Conservation (phyloP, 1,140 invertebrate species). For the Oscheius sp. region DNA sequence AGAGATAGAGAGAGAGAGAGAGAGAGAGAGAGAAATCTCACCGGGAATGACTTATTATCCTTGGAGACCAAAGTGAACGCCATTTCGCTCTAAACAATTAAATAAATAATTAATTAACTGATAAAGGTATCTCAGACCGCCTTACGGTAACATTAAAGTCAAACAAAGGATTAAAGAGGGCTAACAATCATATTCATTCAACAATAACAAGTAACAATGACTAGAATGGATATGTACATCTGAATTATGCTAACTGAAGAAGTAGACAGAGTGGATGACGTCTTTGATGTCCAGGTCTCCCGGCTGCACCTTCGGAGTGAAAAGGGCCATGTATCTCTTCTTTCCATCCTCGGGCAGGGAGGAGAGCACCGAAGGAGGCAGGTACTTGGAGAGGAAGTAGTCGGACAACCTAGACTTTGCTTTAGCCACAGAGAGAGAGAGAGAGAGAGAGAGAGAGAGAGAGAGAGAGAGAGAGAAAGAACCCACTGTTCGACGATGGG, state of each 20-base stretch:
- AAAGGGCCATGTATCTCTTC: constrained; percentile 28
- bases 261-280: constrained; percentile 52
- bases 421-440: background rate
- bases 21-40: background rate
- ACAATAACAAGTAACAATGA: background rate
- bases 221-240: background rate
- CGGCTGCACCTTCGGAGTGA: constrained; percentile 42
- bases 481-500: constrained; percentile 79
- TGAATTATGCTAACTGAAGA: constrained; percentile 45
- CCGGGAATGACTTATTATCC: background rate
- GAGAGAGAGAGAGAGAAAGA: constrained; percentile 17
- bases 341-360: constrained; percentile 18
- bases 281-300: constrained; percentile 52
- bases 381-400: constrained; percentile 41
- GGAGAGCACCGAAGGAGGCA: constrained; percentile 24
- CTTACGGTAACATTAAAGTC: background rate
- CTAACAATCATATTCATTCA: background rate
- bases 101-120: background rate
- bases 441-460: background rate
- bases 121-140: background rate
- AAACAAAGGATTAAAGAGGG: background rate
- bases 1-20: too few relatives aligned
- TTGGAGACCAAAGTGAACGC: background rate
- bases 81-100: background rate
- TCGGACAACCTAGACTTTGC: constrained; percentile 38